Evolutionary conservation across 2,888 invertebrate species (phyloP), one percentile per base, ranked within the genome.

Genomic region (Stratiomys singularior): DNA sequence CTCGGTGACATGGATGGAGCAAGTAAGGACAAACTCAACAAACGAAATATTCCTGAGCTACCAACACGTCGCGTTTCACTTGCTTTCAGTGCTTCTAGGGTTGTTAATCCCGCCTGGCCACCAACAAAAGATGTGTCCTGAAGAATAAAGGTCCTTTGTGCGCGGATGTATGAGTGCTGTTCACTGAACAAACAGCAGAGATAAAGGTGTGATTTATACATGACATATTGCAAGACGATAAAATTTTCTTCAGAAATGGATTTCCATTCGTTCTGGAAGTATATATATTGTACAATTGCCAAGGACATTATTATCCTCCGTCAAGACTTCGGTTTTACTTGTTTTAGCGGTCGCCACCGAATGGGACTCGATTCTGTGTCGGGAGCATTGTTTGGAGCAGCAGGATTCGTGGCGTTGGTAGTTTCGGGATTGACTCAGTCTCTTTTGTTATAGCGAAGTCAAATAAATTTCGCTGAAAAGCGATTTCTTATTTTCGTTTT

Each of bases 161-260:
- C 23, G 60, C 25, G 18, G 25, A 28, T 74, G 60, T 44, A 74
- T 58, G 74, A 74, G 37, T 74, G 74, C 60, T 37, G 60, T 21
- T 58, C 58, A 30, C 25, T 74, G 74, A 74, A 64, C 76, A 76
- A 76, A 79, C 74, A 78, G 78, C 78, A 78, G 67, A 78, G 79
- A 79, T 79, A 79, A 79, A 79, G 79, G 79, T 79, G 79, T 79
- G 79, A 79, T 79, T 79, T 79, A 79, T 79, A 79, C 74, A 78
- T 79, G 79, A 79, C 79, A 79, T 79, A 79, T 79, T 78, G 79
- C 78, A 76, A 74, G 77, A 77, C 79, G 79, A 79, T 79, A 79
- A 79, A 79, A 79, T 76, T 76, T 78, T 78, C 74, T 78, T 72
- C 78, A 64, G 66, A 78, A 79, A 79, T 79, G 79, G 79, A 79